Base-by-base conservation (phyloP, 2,113 vertebrate species). In the Mesoclemmys tuberculata region DNA sequence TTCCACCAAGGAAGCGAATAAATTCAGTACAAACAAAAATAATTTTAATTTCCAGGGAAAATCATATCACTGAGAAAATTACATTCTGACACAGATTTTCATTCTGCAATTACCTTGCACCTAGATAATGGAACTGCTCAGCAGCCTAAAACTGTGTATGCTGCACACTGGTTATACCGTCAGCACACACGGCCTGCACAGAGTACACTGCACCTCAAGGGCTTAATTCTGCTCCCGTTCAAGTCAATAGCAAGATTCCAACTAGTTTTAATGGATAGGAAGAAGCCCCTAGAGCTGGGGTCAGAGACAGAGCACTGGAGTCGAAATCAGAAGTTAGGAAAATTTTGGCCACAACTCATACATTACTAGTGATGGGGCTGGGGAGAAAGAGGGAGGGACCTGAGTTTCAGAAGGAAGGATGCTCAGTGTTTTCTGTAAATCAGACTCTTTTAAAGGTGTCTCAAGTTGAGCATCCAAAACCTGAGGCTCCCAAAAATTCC, bases 211-310 rank as follows among this genome's bases (percentile, higher is more conserved):
- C 10, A 12, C 0, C 1, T 27, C 64, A 35, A 46, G 8, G 87
- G 16, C 26, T 92, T 93, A 89, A 92, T 93, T 80, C 79, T 83
- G 80, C 58, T 89, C 46, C 84, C 86, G 88, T 96, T 84, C 79
- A 71, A 92, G 93, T 97, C 91, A 93, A 93, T 79, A 96, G 68
- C 91, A 94, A 95, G 92, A 91, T 80, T 91, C 88, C 84, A 91
- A 61, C 85, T 61, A 91, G 54, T 94, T 93, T 91, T 94, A 80
- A 75, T 75, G 75, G 24, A 88, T 29, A 27, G 48, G n/a, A 87
- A 83, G 68, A 93, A 96, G 93, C 87, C 48, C 94, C n/a, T 26
- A 81, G 58, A 95, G 84, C 56, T 68, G 74, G 10, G 55, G 93
- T 88, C 88, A 93, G 31, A 85, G 86, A 81, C 87, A 75, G 21